phyloP scores from a whole-genome alignment of 2,113 vertebrate genomes.

The Sphaerodactylus townsendi region DNA sequence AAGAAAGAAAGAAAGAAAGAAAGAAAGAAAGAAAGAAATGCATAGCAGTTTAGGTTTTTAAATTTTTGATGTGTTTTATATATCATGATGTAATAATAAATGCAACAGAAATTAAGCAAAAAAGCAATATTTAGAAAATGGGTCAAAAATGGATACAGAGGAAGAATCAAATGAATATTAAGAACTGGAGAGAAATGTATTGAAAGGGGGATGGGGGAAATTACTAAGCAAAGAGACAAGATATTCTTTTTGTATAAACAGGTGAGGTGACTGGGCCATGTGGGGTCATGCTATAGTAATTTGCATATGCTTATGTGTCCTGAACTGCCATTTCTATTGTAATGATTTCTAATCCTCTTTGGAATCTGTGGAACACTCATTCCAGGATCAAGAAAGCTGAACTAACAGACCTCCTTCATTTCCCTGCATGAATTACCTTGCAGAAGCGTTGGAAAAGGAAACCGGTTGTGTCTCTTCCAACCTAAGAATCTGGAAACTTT shows the following conservation, averaged over 20 bases:
- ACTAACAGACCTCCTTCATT: background rate
- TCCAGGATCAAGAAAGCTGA: background rate
- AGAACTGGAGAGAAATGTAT: too few relatives aligned
- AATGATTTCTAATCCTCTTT: background rate
- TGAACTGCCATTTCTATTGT: constrained; percentile 5
- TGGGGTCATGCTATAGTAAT: background rate
- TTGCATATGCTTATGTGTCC: background rate
- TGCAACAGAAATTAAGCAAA: too few relatives aligned
- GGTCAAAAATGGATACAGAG: too few relatives aligned
- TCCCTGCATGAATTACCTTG: constrained; percentile 3
- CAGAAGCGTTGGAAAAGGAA: background rate
- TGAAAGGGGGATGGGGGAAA: too few relatives aligned
- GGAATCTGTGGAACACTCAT: background rate
- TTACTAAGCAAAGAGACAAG: too few relatives aligned
- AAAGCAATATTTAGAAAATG: too few relatives aligned
- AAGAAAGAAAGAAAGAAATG: too few relatives aligned
- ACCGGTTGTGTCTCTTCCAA: background rate
- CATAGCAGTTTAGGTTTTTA: too few relatives aligned
- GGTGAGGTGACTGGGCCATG: background rate
- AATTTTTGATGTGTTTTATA: too few relatives aligned
- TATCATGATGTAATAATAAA: too few relatives aligned
- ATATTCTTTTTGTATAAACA: background rate
- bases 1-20: too few relatives aligned
- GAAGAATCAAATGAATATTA: too few relatives aligned
- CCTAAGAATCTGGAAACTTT: background rate